phyloP scores from a whole-genome alignment of 2,113 vertebrate species.

The Hiodon alosoides region DNA sequence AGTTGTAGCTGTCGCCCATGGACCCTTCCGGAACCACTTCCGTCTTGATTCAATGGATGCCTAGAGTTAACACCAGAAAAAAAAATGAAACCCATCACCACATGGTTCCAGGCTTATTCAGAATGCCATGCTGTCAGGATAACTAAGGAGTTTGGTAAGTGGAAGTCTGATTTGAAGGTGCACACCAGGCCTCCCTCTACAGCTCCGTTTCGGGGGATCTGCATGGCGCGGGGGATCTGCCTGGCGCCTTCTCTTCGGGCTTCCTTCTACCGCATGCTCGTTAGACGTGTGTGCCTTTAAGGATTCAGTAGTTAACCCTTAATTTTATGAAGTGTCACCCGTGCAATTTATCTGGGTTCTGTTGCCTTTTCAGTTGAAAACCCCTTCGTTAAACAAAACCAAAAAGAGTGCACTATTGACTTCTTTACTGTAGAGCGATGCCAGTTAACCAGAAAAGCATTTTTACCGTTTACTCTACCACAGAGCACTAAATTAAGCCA shows the following conservation, averaged over 20 bases:
- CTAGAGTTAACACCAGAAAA: no score
- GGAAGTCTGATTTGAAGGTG: background rate
- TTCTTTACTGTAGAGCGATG: background rate
- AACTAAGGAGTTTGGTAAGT: background rate
- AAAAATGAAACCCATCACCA: no score
- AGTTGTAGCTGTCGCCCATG: background rate
- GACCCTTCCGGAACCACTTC: no score
- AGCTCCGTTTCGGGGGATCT: background rate
- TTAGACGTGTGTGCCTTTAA: constrained; percentile 52
- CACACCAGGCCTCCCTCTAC: background rate
- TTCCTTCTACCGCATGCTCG: constrained; percentile 9
- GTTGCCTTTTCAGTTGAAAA: constrained; percentile 29
- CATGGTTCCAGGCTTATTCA: no score
- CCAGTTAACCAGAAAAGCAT: background rate
- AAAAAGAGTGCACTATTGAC: constrained; percentile 9
- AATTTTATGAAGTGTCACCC: constrained; percentile 3
- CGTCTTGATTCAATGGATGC: no score
- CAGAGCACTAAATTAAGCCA: constrained; percentile 20
- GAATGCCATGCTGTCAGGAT: no score
- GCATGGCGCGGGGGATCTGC: background rate
- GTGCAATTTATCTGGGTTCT: constrained; percentile 25
- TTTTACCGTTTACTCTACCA: background rate
- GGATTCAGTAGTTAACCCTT: constrained; percentile 26
- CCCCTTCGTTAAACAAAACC: constrained; percentile 20
- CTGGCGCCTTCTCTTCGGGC: background rate